phyloP scores from a whole-genome alignment of 2,797 vertebrate species.

The Gymnothorax javanicus region DNA sequence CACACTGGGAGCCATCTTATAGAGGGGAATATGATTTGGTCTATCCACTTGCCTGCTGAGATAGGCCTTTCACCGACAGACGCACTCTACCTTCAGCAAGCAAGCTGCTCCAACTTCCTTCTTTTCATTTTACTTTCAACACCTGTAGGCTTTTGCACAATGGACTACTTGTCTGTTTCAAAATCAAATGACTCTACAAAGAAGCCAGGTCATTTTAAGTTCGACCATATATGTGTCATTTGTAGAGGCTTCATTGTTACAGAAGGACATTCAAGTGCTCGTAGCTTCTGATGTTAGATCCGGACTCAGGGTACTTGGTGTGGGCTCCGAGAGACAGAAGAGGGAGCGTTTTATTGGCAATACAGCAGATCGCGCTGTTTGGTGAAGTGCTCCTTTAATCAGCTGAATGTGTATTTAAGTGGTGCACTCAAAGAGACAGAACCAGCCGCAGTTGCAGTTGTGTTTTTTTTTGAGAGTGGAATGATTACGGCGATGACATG shows the following conservation, averaged over 20 bases:
- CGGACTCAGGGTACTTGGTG: not conserved
- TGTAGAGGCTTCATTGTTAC: not conserved
- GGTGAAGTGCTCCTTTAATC: constrained; percentile 11
- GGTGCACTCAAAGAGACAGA: constrained; percentile 4
- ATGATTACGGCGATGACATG: constrained; percentile 11
- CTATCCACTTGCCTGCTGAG: not conserved
- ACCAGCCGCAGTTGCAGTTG: not conserved
- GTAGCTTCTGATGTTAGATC: not conserved
- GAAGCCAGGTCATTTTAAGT: not conserved
- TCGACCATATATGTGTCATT: not conserved
- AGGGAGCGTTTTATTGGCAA: not conserved
- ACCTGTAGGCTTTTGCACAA: constrained; percentile 13
- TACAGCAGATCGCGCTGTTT: not conserved
- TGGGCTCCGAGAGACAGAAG: not conserved
- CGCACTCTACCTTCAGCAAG: not conserved
- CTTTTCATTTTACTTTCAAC: not conserved
- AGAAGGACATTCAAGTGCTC: constrained; percentile 11
- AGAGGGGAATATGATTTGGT: not conserved
- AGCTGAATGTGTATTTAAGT: constrained; percentile 8
- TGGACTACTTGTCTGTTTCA: constrained; percentile 2
- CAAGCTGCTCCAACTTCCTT: not conserved
- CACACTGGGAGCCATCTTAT: not conserved
- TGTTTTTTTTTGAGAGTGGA: not conserved
- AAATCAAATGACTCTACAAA: constrained; percentile 14
- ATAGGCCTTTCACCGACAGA: not conserved